Conservation (phyloP, 2,888 invertebrate genomes). For the Globia sparganii region DNA sequence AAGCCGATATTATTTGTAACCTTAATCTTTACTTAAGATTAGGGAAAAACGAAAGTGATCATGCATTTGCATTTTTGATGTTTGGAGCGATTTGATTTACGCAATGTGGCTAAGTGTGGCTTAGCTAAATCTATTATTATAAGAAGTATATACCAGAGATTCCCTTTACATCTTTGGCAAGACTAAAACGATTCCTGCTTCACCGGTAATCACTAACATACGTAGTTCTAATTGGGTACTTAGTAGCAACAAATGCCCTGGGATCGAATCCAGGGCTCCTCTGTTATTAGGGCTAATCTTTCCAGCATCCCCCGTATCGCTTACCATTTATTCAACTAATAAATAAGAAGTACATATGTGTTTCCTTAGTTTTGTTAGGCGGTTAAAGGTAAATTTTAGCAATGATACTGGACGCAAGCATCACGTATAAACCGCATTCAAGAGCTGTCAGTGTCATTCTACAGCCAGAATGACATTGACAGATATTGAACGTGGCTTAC, state of each 20-base stretch:
- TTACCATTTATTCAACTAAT: slow-evolving; percentile 44
- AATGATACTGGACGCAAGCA: not conserved
- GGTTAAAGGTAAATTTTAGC: not conserved
- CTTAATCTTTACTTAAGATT: no score
- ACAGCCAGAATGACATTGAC: not conserved
- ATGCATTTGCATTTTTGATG: not conserved
- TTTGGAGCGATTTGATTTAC: not conserved
- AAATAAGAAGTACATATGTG: not conserved
- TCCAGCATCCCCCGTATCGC: slow-evolving; percentile 21
- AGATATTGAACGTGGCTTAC: not conserved
- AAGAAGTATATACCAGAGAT: not conserved
- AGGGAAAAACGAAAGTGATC: not conserved
- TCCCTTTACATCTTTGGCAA: not conserved
- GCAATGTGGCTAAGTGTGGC: not conserved
- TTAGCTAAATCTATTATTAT: not conserved
- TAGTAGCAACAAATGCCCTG: slow-evolving; percentile 42
- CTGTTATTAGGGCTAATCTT: slow-evolving; percentile 58
- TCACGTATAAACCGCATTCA: no score
- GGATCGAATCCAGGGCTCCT: slow-evolving; percentile 18
- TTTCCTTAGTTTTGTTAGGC: not conserved
- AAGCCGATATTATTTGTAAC: not conserved
- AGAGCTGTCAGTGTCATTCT: not conserved
- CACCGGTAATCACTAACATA: slow-evolving; percentile 20
- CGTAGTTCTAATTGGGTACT: slow-evolving; percentile 46
- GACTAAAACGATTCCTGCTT: slow-evolving; percentile 1